These are phyloP conservation scores for Panzeria rudis DNA, from an alignment of 2,888 invertebrate genomes.

Conservation along the genomic window DNA sequence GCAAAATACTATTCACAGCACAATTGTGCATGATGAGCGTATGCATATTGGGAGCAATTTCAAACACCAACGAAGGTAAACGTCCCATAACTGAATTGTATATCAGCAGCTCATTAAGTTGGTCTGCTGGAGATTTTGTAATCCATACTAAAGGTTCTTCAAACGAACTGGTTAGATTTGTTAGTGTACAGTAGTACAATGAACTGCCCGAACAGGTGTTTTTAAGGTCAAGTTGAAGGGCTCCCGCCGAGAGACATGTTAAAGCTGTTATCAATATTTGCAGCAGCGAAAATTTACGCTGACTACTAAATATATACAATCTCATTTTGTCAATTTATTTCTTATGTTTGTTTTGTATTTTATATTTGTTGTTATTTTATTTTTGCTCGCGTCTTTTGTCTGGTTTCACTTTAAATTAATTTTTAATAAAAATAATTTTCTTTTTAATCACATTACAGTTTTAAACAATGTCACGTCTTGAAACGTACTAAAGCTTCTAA, in stretches of 20 bases:
- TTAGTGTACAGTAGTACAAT: constrained; percentile 73
- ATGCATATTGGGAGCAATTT: constrained; percentile 77
- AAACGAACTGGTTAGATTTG: constrained; percentile 68
- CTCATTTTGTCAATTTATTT: constrained; percentile 41
- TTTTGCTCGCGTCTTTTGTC: constrained; percentile 39
- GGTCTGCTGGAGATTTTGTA: constrained; percentile 58
- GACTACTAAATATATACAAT: constrained; percentile 19
- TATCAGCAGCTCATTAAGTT: constrained; percentile 75
- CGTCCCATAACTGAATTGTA: constrained; percentile 74
- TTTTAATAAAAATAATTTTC: not conserved
- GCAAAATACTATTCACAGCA: constrained; percentile 74
- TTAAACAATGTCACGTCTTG: constrained; percentile 34
- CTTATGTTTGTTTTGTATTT: constrained; percentile 10
- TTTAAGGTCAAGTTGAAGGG: constrained; percentile 75
- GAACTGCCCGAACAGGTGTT: constrained; percentile 75
- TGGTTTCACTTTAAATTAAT: constrained; percentile 2
- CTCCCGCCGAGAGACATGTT: constrained; percentile 19
- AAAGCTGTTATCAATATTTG: constrained; percentile 47
- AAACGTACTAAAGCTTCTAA: constrained; percentile 28
- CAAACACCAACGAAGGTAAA: constrained; percentile 76
- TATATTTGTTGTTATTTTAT: constrained; percentile 34
- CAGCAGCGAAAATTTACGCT: constrained; percentile 28
- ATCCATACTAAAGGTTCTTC: constrained; percentile 70
- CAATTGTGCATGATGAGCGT: constrained; percentile 77
- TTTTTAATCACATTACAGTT: not conserved